Evolutionary conservation across 2,888 invertebrate species (phyloP).

Genomic region (Trichopria drosophilae): DNA sequence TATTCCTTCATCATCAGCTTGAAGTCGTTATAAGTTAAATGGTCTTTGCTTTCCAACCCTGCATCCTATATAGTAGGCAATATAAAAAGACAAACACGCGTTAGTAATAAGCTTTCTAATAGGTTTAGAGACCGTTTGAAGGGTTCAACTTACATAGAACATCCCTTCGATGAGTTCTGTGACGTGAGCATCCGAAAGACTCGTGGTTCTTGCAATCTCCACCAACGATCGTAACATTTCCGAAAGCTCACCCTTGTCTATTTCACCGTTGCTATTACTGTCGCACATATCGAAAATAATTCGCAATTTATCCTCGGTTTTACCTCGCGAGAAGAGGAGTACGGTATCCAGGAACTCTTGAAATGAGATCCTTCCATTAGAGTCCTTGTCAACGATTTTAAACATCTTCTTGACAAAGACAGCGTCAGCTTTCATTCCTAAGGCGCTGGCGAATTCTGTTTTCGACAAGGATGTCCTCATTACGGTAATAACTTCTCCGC

Average conservation of each 20-base stretch:
- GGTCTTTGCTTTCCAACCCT: constrained; percentile 86
- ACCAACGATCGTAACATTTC: constrained; percentile 92
- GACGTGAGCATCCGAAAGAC: constrained; percentile 85
- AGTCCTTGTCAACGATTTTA: constrained; percentile 92
- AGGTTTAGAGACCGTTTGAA: too few species aligned
- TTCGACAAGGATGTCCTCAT: constrained; percentile 92
- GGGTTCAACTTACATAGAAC: constrained; percentile 69
- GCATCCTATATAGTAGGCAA: constrained; percentile 69
- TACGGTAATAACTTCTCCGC: constrained; percentile 86
- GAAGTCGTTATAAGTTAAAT: constrained; percentile 87
- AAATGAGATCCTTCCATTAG: constrained; percentile 91
- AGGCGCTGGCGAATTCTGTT: constrained; percentile 89
- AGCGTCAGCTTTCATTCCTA: constrained; percentile 93
- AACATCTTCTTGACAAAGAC: constrained; percentile 97
- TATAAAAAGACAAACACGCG: background rate
- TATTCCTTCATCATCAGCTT: constrained; percentile 96
- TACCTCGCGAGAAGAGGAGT: constrained; percentile 86
- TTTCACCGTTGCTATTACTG: constrained; percentile 90
- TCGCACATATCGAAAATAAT: constrained; percentile 98
- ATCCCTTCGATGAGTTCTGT: constrained; percentile 92
- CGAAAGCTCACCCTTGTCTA: constrained; percentile 89
- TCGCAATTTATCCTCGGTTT: constrained; percentile 88
- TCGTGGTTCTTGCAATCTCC: constrained; percentile 90
- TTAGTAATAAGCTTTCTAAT: too few species aligned
- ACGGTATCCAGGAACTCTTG: constrained; percentile 95